These are phyloP conservation scores for Glareola pratincola DNA, from an alignment of 2,113 vertebrate species.

Conservation along the genomic window DNA sequence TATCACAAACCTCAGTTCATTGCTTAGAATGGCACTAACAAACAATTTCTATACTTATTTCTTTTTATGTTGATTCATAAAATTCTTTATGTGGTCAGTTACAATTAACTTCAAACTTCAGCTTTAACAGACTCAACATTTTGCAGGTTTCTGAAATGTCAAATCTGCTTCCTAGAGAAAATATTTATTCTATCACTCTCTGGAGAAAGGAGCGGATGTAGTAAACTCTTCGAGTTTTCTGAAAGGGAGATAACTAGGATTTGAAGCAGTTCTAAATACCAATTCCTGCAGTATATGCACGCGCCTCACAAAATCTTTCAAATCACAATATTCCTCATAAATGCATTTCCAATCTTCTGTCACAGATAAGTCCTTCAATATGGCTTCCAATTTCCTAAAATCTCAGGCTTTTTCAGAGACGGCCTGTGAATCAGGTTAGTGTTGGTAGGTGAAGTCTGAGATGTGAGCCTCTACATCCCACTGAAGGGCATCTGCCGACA, in stretches of 20 bases:
- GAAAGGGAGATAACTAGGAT: background rate
- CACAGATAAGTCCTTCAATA: background rate
- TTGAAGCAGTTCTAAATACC: background rate
- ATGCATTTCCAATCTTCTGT: background rate
- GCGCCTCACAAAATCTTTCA: background rate
- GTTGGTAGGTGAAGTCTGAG: background rate
- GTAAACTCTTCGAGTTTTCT: background rate
- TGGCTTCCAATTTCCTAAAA: background rate
- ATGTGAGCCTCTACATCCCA: background rate
- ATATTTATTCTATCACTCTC: background rate
- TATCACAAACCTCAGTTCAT: constrained; percentile 14
- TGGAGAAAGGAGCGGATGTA: background rate
- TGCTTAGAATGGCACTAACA: background rate
- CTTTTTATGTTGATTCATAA: constrained; percentile 13
- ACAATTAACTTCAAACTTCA: constrained; percentile 11
- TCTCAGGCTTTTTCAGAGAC: background rate
- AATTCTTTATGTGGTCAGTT: constrained; percentile 10
- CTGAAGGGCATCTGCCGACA: background rate
- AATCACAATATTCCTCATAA: background rate
- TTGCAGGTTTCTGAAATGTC: background rate
- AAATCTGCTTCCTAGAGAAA: background rate
- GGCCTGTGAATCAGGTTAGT: background rate
- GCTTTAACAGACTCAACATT: background rate
- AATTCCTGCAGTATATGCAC: background rate
- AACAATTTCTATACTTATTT: background rate